phyloP scores from a whole-genome alignment of 2,888 invertebrate species.

The Mimachlamys varia region DNA sequence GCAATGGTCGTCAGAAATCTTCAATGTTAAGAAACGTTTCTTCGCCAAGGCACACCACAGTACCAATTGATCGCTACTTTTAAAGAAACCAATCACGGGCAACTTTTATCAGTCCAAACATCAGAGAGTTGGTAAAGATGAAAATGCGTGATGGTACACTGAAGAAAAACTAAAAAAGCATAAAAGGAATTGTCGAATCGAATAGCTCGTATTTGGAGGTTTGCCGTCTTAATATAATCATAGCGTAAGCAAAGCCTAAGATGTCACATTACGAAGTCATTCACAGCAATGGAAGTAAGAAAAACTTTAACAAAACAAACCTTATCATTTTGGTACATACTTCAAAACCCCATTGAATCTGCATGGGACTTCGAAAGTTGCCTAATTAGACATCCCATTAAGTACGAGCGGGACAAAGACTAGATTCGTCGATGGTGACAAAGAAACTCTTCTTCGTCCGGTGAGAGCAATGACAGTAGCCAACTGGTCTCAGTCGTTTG shows the following conservation, averaged over 20 bases:
- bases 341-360: background rate
- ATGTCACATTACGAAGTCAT: constrained; percentile 41
- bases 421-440: background rate
- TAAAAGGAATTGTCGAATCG: too few relatives aligned
- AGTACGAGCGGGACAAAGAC: too few relatives aligned
- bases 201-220: too few relatives aligned
- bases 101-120: too few relatives aligned
- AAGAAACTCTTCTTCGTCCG: background rate
- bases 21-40: constrained; percentile 43
- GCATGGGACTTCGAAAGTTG: background rate
- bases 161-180: too few relatives aligned
- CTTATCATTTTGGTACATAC: background rate
- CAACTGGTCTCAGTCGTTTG: constrained; percentile 5
- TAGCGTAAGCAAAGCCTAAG: background rate
- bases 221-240: background rate
- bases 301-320: background rate
- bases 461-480: constrained; percentile 49
- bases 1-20: constrained; percentile 41
- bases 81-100: constrained; percentile 43
- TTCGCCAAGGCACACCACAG: constrained; percentile 45
- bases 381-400: background rate
- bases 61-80: constrained; percentile 44
- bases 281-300: background rate
- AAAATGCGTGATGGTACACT: too few relatives aligned
- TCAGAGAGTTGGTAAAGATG: too few relatives aligned